Conservation (phyloP, 2,888 invertebrate species). For the Cheilosia vernalis region DNA sequence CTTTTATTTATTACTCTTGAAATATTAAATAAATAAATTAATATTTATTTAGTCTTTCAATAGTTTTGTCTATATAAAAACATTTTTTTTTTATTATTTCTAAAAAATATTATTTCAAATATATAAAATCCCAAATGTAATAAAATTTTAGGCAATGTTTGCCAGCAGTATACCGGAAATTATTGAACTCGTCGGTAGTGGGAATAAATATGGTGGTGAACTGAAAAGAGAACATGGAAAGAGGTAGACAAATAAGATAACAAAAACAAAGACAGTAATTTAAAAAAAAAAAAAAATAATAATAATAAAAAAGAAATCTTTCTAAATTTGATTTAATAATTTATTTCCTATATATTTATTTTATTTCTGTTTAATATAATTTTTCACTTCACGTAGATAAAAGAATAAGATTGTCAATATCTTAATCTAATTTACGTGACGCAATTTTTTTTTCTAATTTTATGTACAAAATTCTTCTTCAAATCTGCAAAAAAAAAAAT, state of each 20-base stretch:
- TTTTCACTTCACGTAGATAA: constrained; percentile 51
- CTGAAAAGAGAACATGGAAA: constrained; percentile 99
- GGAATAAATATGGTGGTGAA: constrained; percentile 99
- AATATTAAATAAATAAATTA: constrained; percentile 41
- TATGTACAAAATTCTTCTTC: constrained; percentile 78
- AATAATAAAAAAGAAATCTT: constrained; percentile 49
- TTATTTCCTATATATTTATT: constrained; percentile 73
- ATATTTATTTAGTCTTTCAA: constrained; percentile 39
- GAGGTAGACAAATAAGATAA: constrained; percentile 89
- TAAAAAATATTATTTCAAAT: constrained; percentile 61
- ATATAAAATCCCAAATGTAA: constrained; percentile 70
- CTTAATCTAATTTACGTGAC: constrained; percentile 48
- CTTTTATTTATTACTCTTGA: constrained; percentile 25
- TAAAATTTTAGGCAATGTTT: constrained; percentile 97
- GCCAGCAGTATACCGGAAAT: constrained; percentile 99
- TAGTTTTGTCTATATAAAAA: constrained; percentile 26
- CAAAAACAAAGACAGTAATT: constrained; percentile 71
- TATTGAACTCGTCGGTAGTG: constrained; percentile 99
- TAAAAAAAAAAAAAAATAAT: constrained; percentile 56
- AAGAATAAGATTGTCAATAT: constrained; percentile 35
- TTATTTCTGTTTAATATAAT: constrained; percentile 42
- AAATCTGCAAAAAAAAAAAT: constrained; percentile 78
- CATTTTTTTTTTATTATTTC: constrained; percentile 34
- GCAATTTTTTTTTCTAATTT: constrained; percentile 41
- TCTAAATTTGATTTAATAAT: constrained; percentile 59